phyloP scores from a whole-genome alignment of 2,888 invertebrate species.

The Drosophila infuscata region DNA sequence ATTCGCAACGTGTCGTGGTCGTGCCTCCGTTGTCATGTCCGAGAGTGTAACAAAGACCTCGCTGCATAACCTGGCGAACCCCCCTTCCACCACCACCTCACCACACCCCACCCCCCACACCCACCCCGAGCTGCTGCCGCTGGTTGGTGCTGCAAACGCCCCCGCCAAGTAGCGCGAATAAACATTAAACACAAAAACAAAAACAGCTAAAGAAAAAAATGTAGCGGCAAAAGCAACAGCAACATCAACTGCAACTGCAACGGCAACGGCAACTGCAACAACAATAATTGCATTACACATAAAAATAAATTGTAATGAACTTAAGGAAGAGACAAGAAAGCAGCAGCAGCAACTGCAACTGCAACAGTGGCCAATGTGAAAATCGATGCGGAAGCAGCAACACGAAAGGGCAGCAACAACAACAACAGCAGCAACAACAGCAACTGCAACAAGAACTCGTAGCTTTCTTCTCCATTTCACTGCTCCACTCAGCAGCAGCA shows the following conservation, averaged over 20 bases:
- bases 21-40: conserved; percentile 78
- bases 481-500: conserved; percentile 39
- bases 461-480: conserved; percentile 58
- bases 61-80: conserved; percentile 47
- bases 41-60: conserved; percentile 79
- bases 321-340: conserved; percentile 63
- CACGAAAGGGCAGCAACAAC: conserved; percentile 60
- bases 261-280: conserved; percentile 54
- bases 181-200: conserved; percentile 61
- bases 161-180: conserved; percentile 72
- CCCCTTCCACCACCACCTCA: background rate
- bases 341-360: conserved; percentile 45
- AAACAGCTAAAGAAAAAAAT: conserved; percentile 43
- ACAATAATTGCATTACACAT: conserved; percentile 80
- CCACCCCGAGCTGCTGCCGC: background rate
- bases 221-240: conserved; percentile 46
- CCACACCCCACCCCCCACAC: background rate
- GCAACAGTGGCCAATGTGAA: conserved; percentile 67
- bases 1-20: conserved; percentile 80
- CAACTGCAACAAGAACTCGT: conserved; percentile 33
- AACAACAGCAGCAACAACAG: conserved; percentile 8
- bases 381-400: conserved; percentile 75
- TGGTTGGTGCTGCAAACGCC: conserved; percentile 51
- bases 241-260: conserved; percentile 22
- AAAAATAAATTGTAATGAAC: conserved; percentile 80